A percentile compares a stretch with the other conserved stretches of the same genome.
Conservation (phyloP, 2,888 invertebrate species). For the Oithona nana region DNA sequence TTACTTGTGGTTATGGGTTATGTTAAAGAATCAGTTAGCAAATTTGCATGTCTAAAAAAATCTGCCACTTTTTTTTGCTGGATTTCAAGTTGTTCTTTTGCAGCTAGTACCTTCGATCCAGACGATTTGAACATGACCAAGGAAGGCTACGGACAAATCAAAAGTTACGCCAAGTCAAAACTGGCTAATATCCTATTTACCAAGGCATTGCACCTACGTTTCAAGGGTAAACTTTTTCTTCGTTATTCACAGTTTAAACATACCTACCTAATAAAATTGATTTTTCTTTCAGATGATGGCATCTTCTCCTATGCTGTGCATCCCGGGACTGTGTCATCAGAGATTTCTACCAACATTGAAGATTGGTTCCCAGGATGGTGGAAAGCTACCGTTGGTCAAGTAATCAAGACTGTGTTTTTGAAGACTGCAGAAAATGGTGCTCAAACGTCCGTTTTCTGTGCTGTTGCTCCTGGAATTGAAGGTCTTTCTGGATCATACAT, state of each 20-base stretch:
- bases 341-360: background rate
- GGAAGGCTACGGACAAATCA: background rate
- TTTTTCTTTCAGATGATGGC: too few species aligned
- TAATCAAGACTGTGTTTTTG: background rate
- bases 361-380: background rate
- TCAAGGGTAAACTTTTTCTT: constrained; percentile 25
- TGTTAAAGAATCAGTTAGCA: too few species aligned
- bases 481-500: background rate
- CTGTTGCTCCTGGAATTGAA: background rate
- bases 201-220: constrained; percentile 24
- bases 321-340: background rate
- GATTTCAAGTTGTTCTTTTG: too few species aligned
- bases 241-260: too few species aligned
- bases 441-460: background rate
- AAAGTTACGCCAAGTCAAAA: constrained; percentile 27
- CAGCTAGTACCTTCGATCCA: background rate
- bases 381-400: background rate
- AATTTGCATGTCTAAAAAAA: too few species aligned
- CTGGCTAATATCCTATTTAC: constrained; percentile 27
- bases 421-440: background rate
- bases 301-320: constrained; percentile 24
- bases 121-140: background rate
- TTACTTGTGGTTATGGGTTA: too few species aligned
- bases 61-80: too few species aligned
- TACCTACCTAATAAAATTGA: too few species aligned